Evolutionary conservation across 1,140 invertebrate species (phyloP), one percentile per base, ranked within the genome.

Genomic region (Metopolophium dirhodum): DNA sequence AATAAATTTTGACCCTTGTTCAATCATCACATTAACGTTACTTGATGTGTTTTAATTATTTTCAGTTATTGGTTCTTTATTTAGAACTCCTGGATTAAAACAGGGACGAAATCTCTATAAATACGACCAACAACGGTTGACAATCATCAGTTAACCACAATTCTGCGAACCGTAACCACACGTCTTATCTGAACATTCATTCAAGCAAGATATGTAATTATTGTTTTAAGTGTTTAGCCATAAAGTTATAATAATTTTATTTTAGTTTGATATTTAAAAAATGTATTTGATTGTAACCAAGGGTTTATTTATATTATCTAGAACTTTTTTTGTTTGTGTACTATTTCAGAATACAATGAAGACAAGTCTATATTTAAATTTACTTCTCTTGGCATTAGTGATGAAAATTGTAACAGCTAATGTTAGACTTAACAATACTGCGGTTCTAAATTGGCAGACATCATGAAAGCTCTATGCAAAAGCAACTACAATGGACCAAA

Each of bases 41-140:
- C 23, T 23, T 54, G 77, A 92, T 92, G 82, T 92, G 23, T 91
- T 49, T 92, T 85, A 92, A 92, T 54, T 92, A 85, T 35, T 35
- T 18, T 35, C 41, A 45, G 41, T 35, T n/a, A 77, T 91, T 77
- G 45, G 61, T 49, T 82, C 41, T 23, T 35, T 47, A 47, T 1
- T 49, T 47, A 47, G 18, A 91, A 83, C n/a, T 54, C 68, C n/a
- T 83, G 41, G 35, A 22, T 92, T 54, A 41, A 90, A 90, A 61
- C 23, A 30, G 6, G 11, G 35, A 26, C 26, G n/a, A n/a, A 35
- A 41, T 41, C 20, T 37, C 51, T 57, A 61, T 90, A 90, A 30
- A 90, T 41, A 45, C 61, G 88, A 90, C 54, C 26, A 30, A 61
- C 41, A 90, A 2, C 23, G 14, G 41, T 1, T 41, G 23, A 8